Base-by-base conservation (phyloP, 2,113 vertebrate genomes). In the Macquaria australasica region DNA sequence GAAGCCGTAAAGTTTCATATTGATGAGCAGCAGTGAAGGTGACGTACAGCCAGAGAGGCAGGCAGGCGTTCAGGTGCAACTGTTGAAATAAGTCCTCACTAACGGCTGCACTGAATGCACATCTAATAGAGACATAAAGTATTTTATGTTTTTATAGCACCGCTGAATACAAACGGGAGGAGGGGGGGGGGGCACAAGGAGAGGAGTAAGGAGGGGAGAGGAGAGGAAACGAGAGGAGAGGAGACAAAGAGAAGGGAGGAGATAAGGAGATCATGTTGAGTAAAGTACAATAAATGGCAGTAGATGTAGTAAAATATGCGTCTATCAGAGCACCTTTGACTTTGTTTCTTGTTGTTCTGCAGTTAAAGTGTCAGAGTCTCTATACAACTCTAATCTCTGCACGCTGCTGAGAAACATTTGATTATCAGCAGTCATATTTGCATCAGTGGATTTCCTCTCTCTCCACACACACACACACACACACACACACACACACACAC, bases 351-450 rank as follows among this genome's bases (percentile, higher is more conserved):
- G 28, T 31, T 31, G 28, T 31, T 31, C 28, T 31, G 28, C 28
- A 31, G 28, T 34, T 34, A 34, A 34, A 34, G 34, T 4, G 34
- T 34, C 34, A 2, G 28, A 31, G 28, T 34, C 34, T 34, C 3
- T 34, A 3, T 34, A 3, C 39, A 8, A 43, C 43, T 43, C 10
- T 48, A 16, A 48, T 48, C 45, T 48, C 45, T 48, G 28, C 28
- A 31, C 28, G 28, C 28, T 31, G 28, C 28, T 31, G 28, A 31
- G 28, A 31, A 31, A 81, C 55, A 79, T 79, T 78, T 75, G 75
- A 11, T 81, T 89, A 83, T 89, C 84, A 41, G 73, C 4, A 8
- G 39, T 69, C 28, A 31, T 37, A 69, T 89, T 89, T 89, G 67
- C 83, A 77, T 80, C 60, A 25, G 28, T 21, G 31, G 63, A 86